A percentile compares a stretch with the other conserved stretches of the same genome.
Evolutionary conservation across 1,140 invertebrate species (phyloP).

Genomic region (Reticulitermes speratus): DNA sequence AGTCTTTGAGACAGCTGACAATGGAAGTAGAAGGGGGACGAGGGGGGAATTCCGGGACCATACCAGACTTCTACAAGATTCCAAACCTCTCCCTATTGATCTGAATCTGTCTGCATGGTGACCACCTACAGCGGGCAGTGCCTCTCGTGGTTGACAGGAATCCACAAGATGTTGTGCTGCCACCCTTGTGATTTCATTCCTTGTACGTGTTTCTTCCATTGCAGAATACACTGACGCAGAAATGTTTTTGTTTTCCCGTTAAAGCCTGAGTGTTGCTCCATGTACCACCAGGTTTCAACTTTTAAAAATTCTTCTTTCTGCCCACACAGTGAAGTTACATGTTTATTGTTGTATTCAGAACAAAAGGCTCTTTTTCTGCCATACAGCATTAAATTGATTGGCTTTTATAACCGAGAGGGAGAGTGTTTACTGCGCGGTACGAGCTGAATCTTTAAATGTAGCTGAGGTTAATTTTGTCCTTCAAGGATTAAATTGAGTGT

Average conservation of each 20-base stretch:
- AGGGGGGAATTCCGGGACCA: background rate
- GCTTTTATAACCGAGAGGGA: too few species aligned
- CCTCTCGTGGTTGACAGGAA: background rate
- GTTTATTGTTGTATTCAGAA: too few species aligned
- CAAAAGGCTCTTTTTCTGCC: too few species aligned
- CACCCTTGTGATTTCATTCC: conserved; percentile 14
- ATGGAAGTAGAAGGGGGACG: background rate
- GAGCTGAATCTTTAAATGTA: too few species aligned
- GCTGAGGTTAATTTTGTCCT: too few species aligned
- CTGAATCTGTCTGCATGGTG: conserved; percentile 16
- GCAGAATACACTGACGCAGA: background rate
- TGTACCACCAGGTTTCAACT: too few species aligned
- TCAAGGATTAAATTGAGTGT: too few species aligned
- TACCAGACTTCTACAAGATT: background rate
- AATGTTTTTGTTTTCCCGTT: background rate
- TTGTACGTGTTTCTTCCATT: background rate
- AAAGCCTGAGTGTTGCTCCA: too few species aligned
- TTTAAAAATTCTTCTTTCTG: too few species aligned
- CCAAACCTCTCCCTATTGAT: conserved; percentile 12
- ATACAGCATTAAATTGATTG: too few species aligned
- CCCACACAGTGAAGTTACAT: too few species aligned
- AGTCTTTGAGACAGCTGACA: conserved; percentile 5
- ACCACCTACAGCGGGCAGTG: conserved; percentile 11
- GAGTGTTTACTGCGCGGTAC: too few species aligned
- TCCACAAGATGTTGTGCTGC: conserved; percentile 14